Evolutionary conservation across 2,888 invertebrate genomes (phyloP).

Genomic region (Drosophila pullipes): DNA sequence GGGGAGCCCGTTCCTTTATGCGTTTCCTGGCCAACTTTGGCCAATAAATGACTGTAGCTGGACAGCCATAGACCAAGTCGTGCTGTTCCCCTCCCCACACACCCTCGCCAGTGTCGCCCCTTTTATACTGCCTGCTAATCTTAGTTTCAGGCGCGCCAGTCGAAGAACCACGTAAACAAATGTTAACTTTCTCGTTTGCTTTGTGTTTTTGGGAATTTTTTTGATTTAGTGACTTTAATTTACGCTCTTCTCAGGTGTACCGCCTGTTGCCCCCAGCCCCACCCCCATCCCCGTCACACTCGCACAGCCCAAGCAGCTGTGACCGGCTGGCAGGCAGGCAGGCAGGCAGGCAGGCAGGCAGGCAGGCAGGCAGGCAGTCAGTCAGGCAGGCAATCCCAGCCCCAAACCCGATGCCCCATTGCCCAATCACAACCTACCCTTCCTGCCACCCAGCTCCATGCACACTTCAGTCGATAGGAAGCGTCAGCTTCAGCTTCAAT

Average conservation of each 20-base stretch:
- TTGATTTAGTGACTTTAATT: slow-evolving; percentile 83
- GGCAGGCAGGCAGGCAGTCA: neutral
- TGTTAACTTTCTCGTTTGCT: slow-evolving; percentile 75
- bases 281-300: slow-evolving; percentile 11
- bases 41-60: slow-evolving; percentile 73
- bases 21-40: slow-evolving; percentile 68
- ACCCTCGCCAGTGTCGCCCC: neutral
- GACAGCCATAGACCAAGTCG: slow-evolving; percentile 36
- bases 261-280: slow-evolving; percentile 72
- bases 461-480: slow-evolving; percentile 74
- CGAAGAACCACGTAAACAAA: slow-evolving; percentile 76
- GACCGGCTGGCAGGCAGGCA: slow-evolving; percentile 41
- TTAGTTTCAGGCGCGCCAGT: slow-evolving; percentile 52
- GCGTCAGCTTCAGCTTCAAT: slow-evolving; percentile 75
- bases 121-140: slow-evolving; percentile 13
- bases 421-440: slow-evolving; percentile 15
- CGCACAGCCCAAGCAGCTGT: slow-evolving; percentile 51
- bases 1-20: slow-evolving; percentile 49
- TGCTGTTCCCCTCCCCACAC: neutral
- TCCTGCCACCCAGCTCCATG: slow-evolving; percentile 11
- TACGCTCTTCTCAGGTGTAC: slow-evolving; percentile 81
- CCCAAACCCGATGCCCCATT: neutral
- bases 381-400: slow-evolving; percentile 1
- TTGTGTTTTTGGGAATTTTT: slow-evolving; percentile 69
- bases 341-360: neutral